phyloP scores from a whole-genome alignment of 92 coral and sea anemone species.

The Ricordea florida region DNA sequence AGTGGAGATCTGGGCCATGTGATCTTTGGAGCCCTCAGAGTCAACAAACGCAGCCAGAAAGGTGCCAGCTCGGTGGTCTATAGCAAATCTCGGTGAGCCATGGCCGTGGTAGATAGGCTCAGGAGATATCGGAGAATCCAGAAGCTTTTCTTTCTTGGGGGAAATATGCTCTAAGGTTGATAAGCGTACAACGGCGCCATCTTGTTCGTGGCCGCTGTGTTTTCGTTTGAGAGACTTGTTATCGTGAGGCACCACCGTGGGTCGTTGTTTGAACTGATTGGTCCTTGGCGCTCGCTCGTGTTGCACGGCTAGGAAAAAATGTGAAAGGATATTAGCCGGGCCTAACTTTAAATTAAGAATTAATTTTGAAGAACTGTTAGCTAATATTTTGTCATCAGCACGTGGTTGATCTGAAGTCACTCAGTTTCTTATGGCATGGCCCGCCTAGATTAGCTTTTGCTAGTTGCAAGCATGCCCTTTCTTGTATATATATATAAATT shows the following conservation, averaged over 20 bases:
- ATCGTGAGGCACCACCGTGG: conserved; percentile 16
- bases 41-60: conserved; percentile 37
- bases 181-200: conserved; percentile 44
- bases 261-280: conserved; percentile 64
- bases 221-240: conserved; percentile 81
- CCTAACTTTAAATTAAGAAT: no score
- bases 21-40: conserved; percentile 30
- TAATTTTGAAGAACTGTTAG: no score
- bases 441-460: no score
- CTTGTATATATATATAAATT: no score
- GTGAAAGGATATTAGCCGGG: conserved; percentile 3
- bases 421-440: no score
- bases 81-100: conserved; percentile 24
- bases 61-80: conserved; percentile 27
- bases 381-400: no score
- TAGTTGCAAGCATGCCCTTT: no score
- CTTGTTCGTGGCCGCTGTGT: conserved; percentile 50
- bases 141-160: conserved; percentile 71
- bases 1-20: conserved; percentile 48
- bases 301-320: conserved; percentile 77
- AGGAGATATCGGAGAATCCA: conserved; percentile 48
- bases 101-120: conserved; percentile 42
- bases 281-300: conserved; percentile 94
- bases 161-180: conserved; percentile 15
- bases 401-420: no score